These are phyloP conservation scores for Antechinus flavipes DNA, from an alignment of 2,113 vertebrate genomes.

Conservation along the genomic window DNA sequence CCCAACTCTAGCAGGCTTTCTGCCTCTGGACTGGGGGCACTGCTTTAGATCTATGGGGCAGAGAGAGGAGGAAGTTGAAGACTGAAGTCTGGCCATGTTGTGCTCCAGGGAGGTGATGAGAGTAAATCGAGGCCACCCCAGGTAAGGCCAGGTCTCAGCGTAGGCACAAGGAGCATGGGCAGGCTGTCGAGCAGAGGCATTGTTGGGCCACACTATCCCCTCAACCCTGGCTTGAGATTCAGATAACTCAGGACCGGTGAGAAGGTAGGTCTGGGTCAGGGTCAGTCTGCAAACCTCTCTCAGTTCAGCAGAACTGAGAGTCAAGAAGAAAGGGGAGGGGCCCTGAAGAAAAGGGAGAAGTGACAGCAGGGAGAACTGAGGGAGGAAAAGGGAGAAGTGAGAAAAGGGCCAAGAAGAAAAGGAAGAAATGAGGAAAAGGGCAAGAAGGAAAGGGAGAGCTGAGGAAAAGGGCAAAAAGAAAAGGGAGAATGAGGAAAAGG, in stretches of 20 bases:
- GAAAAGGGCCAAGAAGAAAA: no score
- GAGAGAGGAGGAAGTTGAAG: neutral
- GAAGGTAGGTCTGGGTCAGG: neutral
- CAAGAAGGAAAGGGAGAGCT: no score
- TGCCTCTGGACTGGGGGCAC: neutral
- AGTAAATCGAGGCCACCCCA: neutral
- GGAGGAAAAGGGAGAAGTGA: no score
- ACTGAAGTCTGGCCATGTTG: neutral
- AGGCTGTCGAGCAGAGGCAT: neutral
- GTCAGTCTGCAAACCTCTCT: neutral
- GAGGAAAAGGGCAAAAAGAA: neutral
- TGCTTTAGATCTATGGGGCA: neutral
- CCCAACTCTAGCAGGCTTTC: neutral
- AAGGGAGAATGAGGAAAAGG: neutral
- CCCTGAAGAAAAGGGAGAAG: neutral
- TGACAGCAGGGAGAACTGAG: neutral
- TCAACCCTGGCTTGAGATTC: neutral
- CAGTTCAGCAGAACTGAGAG: neutral
- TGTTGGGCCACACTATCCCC: neutral
- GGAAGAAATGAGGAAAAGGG: no score
- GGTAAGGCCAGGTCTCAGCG: neutral
- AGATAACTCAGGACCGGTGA: neutral
- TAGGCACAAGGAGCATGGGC: neutral
- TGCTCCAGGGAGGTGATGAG: neutral
- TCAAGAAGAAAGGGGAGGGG: conserved; percentile 47